A percentile compares a stretch with the other conserved stretches of the same genome.
These are phyloP conservation scores for Cydia fagiglandana DNA, from an alignment of 1,140 invertebrate species.

Conservation along the genomic window DNA sequence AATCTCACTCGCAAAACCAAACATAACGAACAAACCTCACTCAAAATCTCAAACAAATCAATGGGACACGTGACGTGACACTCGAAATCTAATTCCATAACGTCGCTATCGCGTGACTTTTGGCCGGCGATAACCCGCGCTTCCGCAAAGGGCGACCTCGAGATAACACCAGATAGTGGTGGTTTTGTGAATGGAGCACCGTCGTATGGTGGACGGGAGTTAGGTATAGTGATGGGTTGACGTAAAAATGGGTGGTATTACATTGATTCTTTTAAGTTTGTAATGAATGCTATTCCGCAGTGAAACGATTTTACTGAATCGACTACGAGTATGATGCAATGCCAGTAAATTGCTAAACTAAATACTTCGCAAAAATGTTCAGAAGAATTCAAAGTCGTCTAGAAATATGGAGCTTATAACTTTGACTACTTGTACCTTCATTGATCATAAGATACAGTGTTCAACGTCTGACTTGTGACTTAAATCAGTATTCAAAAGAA, in stretches of 20 bases:
- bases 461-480: no score
- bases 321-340: no score
- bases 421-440: no score
- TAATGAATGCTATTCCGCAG: no score
- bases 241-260: background rate
- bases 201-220: background rate
- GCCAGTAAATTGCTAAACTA: no score
- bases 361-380: no score
- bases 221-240: background rate
- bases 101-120: background rate
- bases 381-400: no score
- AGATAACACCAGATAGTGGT: conserved; percentile 36
- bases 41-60: background rate
- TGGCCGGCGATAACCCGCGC: conserved; percentile 38
- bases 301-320: background rate
- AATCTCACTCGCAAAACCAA: no score
- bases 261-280: background rate
- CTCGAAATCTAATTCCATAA: conserved; percentile 24
- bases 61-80: conserved; percentile 2
- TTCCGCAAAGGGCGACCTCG: conserved; percentile 42
- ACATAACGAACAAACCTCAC: no score
- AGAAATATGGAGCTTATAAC: no score
- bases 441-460: no score
- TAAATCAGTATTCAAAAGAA: no score
- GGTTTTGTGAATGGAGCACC: conserved; percentile 19